Percentiles rank a stretch among this genome's conserved stretches.
Evolutionary conservation across 2,888 invertebrate species (phyloP).

Genomic region (Stenurella melanura): DNA sequence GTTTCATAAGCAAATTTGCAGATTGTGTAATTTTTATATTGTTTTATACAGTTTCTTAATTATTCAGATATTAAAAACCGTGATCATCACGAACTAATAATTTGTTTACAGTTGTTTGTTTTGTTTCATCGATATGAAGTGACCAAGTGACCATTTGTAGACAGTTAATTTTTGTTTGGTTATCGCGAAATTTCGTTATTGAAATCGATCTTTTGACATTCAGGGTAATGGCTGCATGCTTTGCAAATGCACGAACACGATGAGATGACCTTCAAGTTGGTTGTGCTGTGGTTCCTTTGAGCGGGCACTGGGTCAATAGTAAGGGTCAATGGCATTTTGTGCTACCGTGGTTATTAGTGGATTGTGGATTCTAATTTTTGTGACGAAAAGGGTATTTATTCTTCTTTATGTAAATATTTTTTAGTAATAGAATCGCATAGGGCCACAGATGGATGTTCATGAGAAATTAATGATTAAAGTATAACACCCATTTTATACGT

Average conservation of each 20-base stretch:
- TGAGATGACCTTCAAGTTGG: not conserved
- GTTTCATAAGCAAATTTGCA: not conserved
- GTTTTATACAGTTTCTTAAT: not conserved
- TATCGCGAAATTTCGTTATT: constrained; percentile 9
- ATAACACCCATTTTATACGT: too few relatives aligned
- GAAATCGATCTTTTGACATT: constrained; percentile 31
- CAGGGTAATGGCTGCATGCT: constrained; percentile 16
- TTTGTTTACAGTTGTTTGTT: constrained; percentile 5
- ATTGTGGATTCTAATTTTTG: too few relatives aligned
- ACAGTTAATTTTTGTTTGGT: not conserved
- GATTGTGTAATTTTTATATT: not conserved
- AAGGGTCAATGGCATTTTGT: constrained; percentile 24
- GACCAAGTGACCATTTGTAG: not conserved
- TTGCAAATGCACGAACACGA: constrained; percentile 17
- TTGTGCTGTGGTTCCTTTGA: not conserved
- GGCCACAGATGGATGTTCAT: too few relatives aligned
- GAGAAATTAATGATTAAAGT: too few relatives aligned
- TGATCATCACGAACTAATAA: not conserved
- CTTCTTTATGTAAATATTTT: too few relatives aligned
- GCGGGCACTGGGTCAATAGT: constrained; percentile 22
- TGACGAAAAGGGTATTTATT: too few relatives aligned
- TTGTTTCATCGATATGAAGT: constrained; percentile 7
- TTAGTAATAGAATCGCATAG: too few relatives aligned
- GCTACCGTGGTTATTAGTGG: too few relatives aligned
- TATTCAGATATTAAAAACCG: not conserved